phyloP scores from a whole-genome alignment of 2,113 vertebrate species.

The Octodon degus region DNA sequence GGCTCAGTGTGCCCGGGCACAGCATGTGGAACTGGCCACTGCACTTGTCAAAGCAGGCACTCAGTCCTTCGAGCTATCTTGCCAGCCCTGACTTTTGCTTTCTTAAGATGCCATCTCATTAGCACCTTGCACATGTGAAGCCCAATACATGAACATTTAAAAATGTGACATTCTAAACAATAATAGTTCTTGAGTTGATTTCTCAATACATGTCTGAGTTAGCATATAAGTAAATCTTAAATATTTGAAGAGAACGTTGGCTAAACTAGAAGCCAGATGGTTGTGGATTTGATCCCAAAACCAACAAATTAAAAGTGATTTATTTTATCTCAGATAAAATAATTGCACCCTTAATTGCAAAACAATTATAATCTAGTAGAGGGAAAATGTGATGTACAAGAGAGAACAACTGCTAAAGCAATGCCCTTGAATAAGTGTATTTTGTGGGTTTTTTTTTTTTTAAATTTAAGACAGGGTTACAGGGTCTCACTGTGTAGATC shows the following conservation, averaged over 20 bases:
- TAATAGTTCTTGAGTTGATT: background rate
- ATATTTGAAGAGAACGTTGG: background rate
- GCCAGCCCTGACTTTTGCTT: background rate
- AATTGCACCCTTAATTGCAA: background rate
- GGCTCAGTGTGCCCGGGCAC: no score
- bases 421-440: background rate
- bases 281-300: background rate
- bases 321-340: background rate
- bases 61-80: no score
- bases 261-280: background rate
- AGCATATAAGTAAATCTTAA: background rate
- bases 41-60: no score
- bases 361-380: background rate
- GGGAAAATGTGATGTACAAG: background rate
- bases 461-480: no score
- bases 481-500: no score
- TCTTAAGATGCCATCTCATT: background rate
- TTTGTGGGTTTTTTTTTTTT: no score
- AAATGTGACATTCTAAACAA: background rate
- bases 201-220: conserved; percentile 13
- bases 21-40: no score
- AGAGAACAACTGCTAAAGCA: background rate
- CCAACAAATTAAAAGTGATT: background rate
- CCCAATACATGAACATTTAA: background rate
- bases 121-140: background rate